A percentile compares a stretch with the other conserved stretches of the same genome.
These are phyloP conservation scores for Crambe crambe DNA, from an alignment of 37 sponge, comb jelly and placozoan species.

Conservation along the genomic window DNA sequence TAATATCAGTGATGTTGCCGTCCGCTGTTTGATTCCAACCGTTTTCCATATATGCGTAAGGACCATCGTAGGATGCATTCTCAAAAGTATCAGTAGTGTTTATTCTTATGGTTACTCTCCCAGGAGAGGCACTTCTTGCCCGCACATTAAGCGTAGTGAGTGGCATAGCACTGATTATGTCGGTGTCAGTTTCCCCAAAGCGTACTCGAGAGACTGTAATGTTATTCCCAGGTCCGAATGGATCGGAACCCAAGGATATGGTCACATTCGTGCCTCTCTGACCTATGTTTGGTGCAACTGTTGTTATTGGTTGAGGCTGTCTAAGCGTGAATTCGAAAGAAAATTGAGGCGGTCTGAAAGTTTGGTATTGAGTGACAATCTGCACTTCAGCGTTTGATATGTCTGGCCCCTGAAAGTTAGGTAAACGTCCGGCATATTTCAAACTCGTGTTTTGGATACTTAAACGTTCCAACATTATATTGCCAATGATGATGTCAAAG, in stretches of 20 bases:
- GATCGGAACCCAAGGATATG: constrained; percentile 10
- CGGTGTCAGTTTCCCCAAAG: constrained; percentile 24
- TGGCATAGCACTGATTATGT: not conserved
- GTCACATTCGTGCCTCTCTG: constrained; percentile 71
- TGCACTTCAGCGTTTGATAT: not conserved
- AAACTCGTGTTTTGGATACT: not conserved
- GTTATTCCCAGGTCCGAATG: constrained; percentile 14
- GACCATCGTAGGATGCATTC: constrained; percentile 30
- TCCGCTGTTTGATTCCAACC: constrained; percentile 60
- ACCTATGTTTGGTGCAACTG: constrained; percentile 46
- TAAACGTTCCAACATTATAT: constrained; percentile 5
- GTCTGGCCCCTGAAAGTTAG: constrained; percentile 3
- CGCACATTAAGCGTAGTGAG: constrained; percentile 17
- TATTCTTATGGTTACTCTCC: constrained; percentile 1
- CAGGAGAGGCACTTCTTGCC: constrained; percentile 25
- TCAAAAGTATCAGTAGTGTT: constrained; percentile 51
- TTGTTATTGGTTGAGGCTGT: constrained; percentile 14
- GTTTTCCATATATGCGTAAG: constrained; percentile 13
- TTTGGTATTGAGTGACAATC: constrained; percentile 48
- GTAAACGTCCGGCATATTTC: constrained; percentile 15
- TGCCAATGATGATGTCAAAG: constrained; percentile 35
- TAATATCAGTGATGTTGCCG: constrained; percentile 36
- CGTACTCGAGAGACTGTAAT: constrained; percentile 3
- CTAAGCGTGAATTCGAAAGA: not conserved
- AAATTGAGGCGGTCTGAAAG: not conserved